Evolutionary conservation across 2,113 vertebrate species (phyloP).

Genomic region (Hyaena hyaena): DNA sequence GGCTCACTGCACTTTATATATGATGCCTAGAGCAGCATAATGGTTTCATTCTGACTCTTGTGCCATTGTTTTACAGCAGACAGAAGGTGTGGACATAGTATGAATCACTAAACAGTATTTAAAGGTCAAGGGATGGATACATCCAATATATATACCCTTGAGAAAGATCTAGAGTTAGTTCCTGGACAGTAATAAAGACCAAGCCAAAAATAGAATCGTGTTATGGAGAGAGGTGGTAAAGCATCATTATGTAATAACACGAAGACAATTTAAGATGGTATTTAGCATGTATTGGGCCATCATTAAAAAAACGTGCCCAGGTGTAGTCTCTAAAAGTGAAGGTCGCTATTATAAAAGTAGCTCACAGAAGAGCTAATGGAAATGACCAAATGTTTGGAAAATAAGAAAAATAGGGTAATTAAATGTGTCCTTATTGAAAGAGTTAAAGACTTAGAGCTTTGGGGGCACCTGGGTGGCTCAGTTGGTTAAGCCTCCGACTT

Average conservation of each 20-base stretch:
- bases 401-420: neutral
- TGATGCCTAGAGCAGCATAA: rapidly evolving
- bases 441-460: neutral
- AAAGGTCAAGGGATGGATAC: neutral
- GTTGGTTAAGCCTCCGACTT: too few species aligned
- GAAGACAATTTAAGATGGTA: neutral
- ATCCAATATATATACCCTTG: rapidly evolving
- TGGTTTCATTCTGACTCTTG: neutral
- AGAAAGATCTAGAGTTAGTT: neutral
- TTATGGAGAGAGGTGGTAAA: neutral
- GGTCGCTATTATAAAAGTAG: neutral
- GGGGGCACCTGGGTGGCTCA: too few species aligned
- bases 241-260: neutral
- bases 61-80: neutral
- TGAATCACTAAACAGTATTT: neutral
- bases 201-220: rapidly evolving
- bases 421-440: neutral
- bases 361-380: neutral
- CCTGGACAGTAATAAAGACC: rapidly evolving
- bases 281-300: neutral
- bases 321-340: neutral
- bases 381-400: neutral
- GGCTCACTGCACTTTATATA: neutral
- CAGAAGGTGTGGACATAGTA: neutral
- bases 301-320: neutral